A percentile compares a stretch with the other conserved stretches of the same genome.
Evolutionary conservation across 1,140 invertebrate genomes (phyloP).

Genomic region (Lepidurus packardi): DNA sequence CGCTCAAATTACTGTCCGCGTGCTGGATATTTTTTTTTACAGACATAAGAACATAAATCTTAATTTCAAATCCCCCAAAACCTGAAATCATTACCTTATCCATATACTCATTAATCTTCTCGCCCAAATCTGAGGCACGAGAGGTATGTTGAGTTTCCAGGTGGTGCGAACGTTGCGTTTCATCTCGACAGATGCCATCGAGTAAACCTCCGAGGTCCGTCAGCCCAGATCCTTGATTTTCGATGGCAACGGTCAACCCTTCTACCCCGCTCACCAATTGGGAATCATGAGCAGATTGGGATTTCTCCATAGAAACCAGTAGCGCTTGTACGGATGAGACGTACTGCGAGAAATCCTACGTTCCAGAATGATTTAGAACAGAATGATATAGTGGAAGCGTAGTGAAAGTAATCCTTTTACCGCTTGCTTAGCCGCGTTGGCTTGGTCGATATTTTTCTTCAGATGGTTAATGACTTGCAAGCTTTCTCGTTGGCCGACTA

Average conservation of each 20-base stretch:
- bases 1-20: neutral
- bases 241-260: neutral
- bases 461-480: neutral
- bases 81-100: neutral
- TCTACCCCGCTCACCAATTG: neutral
- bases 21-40: neutral
- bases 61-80: no score
- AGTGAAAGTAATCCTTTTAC: neutral
- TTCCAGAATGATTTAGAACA: neutral
- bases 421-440: conserved; percentile 7
- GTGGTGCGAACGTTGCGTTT: neutral
- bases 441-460: neutral
- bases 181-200: neutral
- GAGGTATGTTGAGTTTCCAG: neutral
- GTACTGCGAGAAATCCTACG: neutral
- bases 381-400: neutral
- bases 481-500: neutral
- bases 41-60: neutral
- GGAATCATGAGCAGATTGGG: neutral
- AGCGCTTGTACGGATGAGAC: neutral
- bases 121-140: neutral
- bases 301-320: neutral
- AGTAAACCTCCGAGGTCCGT: neutral
- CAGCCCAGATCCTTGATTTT: neutral
- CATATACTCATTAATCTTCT: neutral